Evolutionary conservation across 2,797 vertebrate genomes (phyloP), one percentile per base, ranked within the genome.

Genomic region (Chloroceryle inda): DNA sequence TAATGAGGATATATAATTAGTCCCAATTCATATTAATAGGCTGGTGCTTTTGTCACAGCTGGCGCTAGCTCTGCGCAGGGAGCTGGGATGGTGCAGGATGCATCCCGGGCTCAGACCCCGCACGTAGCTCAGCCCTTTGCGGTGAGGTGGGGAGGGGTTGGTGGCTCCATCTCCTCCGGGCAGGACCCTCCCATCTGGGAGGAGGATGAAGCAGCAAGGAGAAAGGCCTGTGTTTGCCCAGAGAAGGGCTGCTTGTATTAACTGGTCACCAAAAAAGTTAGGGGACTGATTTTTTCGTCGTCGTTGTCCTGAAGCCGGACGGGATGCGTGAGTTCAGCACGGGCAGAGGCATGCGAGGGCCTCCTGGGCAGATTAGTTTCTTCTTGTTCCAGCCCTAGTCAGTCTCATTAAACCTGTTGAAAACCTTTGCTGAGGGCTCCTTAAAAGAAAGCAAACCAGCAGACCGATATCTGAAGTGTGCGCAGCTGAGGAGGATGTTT

Each of bases 111-210:
- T 63, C 6, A 5, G 23, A 3, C 19, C 31, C 20, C 1, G 2
- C 3, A 66, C 73, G 73, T 37, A 75, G 92, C 95, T 73, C 74
- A 45, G 85, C 87, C 50, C 94, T 72, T 40, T 24, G 42, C 89
- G 79, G 90, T 44, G 19, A 68, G 37, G 67, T 37, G 38, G 29
- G 69, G 40, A 15, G 29, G 22, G 21, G 45, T 20, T 7, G 3
- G 58, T 1, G 5, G 58, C 29, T 71, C 47, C 33, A 1, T 44
- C 26, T 22, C 6, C n/a, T 38, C 26, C 2, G 8, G 7, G 10
- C 5, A 1, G 35, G 52, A 52, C 5, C 9, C 53, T n/a, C 23
- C 49, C 2, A 1, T 23, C 52, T 35, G 72, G 44, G 23, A 24
- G 27, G 29, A 33, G 47, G 67, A 10, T 24, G 49, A 58, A 22